These are phyloP conservation scores for Globicephala melas DNA, from an alignment of 2,113 vertebrate species.

Conservation along the genomic window DNA sequence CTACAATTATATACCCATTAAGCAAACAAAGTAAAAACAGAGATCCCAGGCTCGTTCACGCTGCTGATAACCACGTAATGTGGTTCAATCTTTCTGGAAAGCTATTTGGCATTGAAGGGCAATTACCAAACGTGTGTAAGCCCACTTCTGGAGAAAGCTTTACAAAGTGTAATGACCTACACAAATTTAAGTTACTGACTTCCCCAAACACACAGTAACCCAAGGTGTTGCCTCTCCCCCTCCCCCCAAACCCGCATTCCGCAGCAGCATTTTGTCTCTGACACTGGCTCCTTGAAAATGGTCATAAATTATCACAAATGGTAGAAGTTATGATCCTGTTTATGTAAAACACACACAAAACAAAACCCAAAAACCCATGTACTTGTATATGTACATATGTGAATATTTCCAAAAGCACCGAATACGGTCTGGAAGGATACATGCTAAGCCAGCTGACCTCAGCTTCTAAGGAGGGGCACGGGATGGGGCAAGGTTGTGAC, in stretches of 20 bases:
- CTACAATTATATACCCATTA: neutral
- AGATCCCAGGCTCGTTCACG: neutral
- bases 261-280: neutral
- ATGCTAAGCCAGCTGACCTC: neutral
- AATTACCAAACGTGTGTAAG: neutral
- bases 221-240: neutral
- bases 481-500: neutral
- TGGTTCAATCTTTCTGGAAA: neutral
- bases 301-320: neutral
- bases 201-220: neutral
- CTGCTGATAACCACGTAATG: neutral
- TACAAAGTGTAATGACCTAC: neutral
- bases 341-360: neutral
- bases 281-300: neutral
- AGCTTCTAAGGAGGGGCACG: neutral
- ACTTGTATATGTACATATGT: neutral
- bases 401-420: neutral
- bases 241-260: neutral
- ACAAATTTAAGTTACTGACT: neutral
- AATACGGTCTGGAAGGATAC: neutral
- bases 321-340: neutral
- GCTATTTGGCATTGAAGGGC: neutral
- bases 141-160: conserved; percentile 17
- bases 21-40: neutral
- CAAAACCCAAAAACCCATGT: neutral